Evolutionary conservation across 2,797 vertebrate genomes (phyloP).

Genomic region (Mergus octosetaceus): DNA sequence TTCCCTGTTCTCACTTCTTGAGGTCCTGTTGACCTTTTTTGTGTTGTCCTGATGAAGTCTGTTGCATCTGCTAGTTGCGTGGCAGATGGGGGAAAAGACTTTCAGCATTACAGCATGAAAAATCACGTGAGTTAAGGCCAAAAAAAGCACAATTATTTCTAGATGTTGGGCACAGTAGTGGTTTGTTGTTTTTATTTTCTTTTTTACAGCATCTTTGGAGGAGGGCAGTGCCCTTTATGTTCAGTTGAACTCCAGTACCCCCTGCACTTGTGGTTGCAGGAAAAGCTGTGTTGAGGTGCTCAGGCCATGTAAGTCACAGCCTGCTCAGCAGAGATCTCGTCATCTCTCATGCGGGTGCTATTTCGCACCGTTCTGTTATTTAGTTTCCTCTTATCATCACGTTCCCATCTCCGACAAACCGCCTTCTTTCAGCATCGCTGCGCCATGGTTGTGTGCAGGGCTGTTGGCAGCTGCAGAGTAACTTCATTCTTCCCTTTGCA

Average conservation of each 20-base stretch:
- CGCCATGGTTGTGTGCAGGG: not conserved
- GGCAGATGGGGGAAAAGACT: not conserved
- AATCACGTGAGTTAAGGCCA: not conserved
- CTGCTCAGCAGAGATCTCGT: fast-evolving
- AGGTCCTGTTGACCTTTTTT: not conserved
- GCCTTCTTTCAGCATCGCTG: not conserved
- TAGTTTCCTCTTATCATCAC: not conserved
- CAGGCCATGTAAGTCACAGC: fast-evolving
- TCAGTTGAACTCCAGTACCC: not conserved
- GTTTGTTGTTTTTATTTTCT: not conserved
- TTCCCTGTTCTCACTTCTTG: not conserved
- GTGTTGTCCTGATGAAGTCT: not conserved
- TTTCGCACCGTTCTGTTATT: not conserved
- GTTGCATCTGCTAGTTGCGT: not conserved
- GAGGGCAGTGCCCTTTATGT: not conserved
- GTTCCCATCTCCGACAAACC: not conserved
- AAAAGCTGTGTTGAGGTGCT: not conserved
- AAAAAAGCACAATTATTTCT: not conserved
- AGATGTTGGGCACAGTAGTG: fast-evolving
- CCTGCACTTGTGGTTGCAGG: not conserved
- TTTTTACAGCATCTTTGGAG: not conserved
- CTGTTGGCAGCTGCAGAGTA: not conserved
- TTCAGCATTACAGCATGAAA: not conserved
- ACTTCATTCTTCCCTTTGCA: not conserved
- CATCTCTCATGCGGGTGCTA: not conserved